Conservation (phyloP, 2,113 vertebrate genomes). For the Nyctibius bracteatus region DNA sequence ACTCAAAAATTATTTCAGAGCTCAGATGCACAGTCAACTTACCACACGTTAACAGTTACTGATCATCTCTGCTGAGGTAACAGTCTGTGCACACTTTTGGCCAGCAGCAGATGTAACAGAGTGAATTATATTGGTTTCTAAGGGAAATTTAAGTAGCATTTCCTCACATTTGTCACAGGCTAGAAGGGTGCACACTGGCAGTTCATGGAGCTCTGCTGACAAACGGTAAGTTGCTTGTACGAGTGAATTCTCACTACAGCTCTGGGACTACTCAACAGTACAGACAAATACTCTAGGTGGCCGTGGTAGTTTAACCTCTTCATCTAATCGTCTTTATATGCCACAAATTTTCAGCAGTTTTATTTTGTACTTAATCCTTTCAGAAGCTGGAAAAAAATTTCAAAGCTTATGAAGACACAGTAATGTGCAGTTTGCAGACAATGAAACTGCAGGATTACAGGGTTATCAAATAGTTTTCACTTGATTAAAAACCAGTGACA, state of each 20-base stretch:
- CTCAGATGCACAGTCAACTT: background rate
- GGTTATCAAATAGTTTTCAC: background rate
- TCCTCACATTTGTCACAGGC: background rate
- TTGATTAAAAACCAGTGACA: background rate
- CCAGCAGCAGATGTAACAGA: background rate
- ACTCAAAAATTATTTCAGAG: background rate
- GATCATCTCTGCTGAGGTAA: background rate
- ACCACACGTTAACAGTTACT: background rate
- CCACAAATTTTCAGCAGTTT: background rate
- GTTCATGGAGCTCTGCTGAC: background rate
- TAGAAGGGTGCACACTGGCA: background rate
- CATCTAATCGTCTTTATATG: background rate
- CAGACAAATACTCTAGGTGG: background rate
- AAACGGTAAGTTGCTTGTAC: background rate
- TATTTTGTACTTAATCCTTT: background rate
- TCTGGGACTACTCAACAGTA: background rate
- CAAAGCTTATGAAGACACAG: background rate
- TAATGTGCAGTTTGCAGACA: background rate
- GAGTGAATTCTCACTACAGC: background rate
- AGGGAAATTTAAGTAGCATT: background rate
- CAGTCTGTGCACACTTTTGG: background rate
- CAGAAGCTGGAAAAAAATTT: background rate
- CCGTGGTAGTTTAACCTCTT: background rate
- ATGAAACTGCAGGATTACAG: background rate
- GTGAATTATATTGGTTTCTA: background rate